Evolutionary conservation across 2,113 vertebrate species (phyloP).

Genomic region (Brachyistius frenatus): DNA sequence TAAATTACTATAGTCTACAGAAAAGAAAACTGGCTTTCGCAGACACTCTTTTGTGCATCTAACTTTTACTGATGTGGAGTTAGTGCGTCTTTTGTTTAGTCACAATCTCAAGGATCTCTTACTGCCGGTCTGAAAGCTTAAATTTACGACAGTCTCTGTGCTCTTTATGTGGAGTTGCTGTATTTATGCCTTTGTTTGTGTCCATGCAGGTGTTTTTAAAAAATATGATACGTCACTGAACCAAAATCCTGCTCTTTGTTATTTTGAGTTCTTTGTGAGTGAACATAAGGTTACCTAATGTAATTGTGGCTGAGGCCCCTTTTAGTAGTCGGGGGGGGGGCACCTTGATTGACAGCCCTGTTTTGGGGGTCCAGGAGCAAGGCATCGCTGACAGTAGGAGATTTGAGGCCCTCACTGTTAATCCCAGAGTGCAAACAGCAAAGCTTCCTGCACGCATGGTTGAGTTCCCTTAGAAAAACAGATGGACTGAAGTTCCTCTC

Average conservation of each 20-base stretch:
- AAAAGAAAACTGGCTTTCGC: neutral
- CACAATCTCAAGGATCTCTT: constrained; percentile 1
- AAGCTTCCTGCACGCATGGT: constrained; percentile 70
- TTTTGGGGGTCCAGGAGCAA: constrained; percentile 46
- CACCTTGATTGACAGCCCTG: constrained; percentile 61
- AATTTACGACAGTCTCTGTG: neutral
- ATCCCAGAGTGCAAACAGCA: constrained; percentile 67
- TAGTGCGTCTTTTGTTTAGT: neutral
- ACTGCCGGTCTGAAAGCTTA: constrained; percentile 2
- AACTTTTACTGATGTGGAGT: neutral
- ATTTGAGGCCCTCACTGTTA: constrained; percentile 71
- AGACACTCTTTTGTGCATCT: neutral
- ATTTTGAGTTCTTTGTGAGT: constrained; percentile 12
- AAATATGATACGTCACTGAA: neutral
- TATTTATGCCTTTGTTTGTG: neutral
- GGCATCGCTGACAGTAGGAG: constrained; percentile 64
- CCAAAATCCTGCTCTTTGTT: constrained; percentile 15
- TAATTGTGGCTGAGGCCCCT: constrained; percentile 22
- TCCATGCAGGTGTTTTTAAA: constrained; percentile 10
- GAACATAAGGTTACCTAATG: constrained; percentile 15
- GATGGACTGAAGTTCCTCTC: constrained; percentile 80
- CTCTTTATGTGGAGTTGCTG: neutral
- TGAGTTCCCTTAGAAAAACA: constrained; percentile 75
- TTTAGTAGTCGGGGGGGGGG: neutral
- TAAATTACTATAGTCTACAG: neutral